A percentile compares a stretch with the other conserved stretches of the same genome.
These are phyloP conservation scores for Oncopeltus fasciatus DNA, from an alignment of 1,140 invertebrate genomes.

Conservation along the genomic window DNA sequence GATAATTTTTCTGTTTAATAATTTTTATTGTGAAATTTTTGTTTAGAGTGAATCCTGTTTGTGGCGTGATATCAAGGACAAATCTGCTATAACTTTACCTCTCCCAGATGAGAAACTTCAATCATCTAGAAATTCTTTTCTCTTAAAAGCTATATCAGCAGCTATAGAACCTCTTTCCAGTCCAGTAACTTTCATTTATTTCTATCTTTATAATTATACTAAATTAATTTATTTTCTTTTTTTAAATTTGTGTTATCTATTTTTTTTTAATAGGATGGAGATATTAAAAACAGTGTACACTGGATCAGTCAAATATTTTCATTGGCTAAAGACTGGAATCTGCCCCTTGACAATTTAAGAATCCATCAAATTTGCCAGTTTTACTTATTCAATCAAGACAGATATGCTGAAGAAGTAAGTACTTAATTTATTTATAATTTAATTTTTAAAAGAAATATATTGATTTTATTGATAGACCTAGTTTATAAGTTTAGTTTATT, in stretches of 20 bases:
- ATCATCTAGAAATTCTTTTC: slow-evolving; percentile 30
- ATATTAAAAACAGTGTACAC: slow-evolving; percentile 23
- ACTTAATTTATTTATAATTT: neutral
- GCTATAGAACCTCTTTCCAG: slow-evolving; percentile 21
- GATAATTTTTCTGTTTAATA: too few species aligned
- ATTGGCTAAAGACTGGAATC: slow-evolving; percentile 62
- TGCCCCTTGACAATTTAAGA: slow-evolving; percentile 58
- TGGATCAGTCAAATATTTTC: slow-evolving; percentile 56
- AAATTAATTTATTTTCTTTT: neutral
- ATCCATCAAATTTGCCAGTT: slow-evolving; percentile 62
- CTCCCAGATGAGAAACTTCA: slow-evolving; percentile 29
- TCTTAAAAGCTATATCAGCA: slow-evolving; percentile 30
- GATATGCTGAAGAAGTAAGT: slow-evolving; percentile 52
- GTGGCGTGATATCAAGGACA: slow-evolving; percentile 12
- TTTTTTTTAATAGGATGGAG: slow-evolving; percentile 13
- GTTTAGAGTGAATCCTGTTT: slow-evolving; percentile 7
- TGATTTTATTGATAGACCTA: too few species aligned
- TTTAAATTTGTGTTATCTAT: neutral
- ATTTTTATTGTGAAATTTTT: too few species aligned
- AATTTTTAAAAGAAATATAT: too few species aligned
- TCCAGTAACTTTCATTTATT: neutral
- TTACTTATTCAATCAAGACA: slow-evolving; percentile 62
- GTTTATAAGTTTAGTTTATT: too few species aligned
- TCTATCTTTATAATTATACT: slow-evolving; percentile 2
- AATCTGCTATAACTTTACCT: slow-evolving; percentile 22